Conservation (phyloP, 2,888 invertebrate species). For the Neria commutata region DNA sequence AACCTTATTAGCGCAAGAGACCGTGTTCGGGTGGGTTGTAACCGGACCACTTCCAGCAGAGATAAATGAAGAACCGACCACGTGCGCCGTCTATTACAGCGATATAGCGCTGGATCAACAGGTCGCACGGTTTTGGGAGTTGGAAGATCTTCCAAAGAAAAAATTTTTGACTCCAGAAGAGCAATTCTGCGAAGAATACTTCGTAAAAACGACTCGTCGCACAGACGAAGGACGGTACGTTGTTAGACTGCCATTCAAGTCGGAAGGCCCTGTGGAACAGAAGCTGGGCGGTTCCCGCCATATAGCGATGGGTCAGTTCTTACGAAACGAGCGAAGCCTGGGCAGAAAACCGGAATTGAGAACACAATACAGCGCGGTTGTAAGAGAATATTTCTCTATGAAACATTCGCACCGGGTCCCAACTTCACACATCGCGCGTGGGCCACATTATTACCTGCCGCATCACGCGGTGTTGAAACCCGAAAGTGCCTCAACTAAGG, state of each 20-base stretch:
- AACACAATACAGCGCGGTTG: slow-evolving; percentile 7
- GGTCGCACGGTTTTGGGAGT: slow-evolving; percentile 5
- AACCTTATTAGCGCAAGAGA: slow-evolving; percentile 13
- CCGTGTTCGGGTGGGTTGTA: slow-evolving; percentile 18
- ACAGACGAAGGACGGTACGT: neutral
- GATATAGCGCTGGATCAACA: neutral
- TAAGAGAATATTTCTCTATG: slow-evolving; percentile 8
- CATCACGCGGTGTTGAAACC: slow-evolving; percentile 7
- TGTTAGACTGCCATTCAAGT: neutral
- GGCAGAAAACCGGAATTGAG: neutral
- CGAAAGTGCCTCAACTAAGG: neutral
- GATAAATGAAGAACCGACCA: neutral
- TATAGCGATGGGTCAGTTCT: slow-evolving; percentile 1
- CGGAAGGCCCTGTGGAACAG: neutral
- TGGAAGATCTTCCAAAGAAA: neutral
- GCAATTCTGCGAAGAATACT: slow-evolving; percentile 1
- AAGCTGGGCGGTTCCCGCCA: neutral
- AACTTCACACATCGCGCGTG: neutral
- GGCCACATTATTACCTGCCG: slow-evolving; percentile 9
- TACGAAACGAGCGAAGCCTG: neutral
- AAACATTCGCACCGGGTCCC: neutral
- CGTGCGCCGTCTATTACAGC: neutral
- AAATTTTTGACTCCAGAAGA: neutral
- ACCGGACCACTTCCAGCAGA: neutral
- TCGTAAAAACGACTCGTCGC: neutral